These are phyloP conservation scores for Phengaris alcon DNA, from an alignment of 2,888 invertebrate species.

Conservation along the genomic window DNA sequence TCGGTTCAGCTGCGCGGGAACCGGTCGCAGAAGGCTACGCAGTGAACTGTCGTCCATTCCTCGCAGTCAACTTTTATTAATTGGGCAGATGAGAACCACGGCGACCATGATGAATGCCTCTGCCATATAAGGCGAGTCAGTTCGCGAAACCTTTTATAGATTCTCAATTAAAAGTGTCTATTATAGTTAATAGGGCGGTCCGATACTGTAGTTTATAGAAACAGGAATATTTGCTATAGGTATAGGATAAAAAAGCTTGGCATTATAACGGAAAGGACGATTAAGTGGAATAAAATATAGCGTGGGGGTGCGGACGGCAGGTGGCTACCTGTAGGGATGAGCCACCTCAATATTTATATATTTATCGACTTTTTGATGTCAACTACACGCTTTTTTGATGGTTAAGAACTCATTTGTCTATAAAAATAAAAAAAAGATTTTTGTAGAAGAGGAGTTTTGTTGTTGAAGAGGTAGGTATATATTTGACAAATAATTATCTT, in stretches of 20 bases:
- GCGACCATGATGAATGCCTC: conserved; percentile 75
- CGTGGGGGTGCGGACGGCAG: conserved; percentile 77
- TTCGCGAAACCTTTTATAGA: conserved; percentile 79
- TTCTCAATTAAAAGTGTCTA: conserved; percentile 79
- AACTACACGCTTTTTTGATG: neutral
- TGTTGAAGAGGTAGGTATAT: neutral
- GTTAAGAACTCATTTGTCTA: neutral
- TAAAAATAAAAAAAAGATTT: neutral
- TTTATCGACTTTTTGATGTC: conserved; percentile 33
- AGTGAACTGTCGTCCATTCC: conserved; percentile 65
- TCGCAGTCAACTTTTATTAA: conserved; percentile 78
- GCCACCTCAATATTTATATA: conserved; percentile 36
- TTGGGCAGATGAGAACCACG: conserved; percentile 78
- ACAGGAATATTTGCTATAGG: conserved; percentile 77
- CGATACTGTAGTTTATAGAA: conserved; percentile 67
- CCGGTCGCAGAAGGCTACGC: conserved; percentile 60
- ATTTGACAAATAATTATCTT: too few relatives aligned
- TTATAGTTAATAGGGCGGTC: conserved; percentile 74
- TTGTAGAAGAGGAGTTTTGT: too few relatives aligned
- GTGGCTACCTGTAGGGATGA: conserved; percentile 66
- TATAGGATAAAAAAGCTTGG: conserved; percentile 72
- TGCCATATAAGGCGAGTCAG: conserved; percentile 68
- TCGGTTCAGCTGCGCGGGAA: conserved; percentile 71
- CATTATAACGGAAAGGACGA: conserved; percentile 78
- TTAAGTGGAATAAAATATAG: conserved; percentile 79